phyloP scores from a whole-genome alignment of 2,888 invertebrate species.

The Ametastegia equiseti region DNA sequence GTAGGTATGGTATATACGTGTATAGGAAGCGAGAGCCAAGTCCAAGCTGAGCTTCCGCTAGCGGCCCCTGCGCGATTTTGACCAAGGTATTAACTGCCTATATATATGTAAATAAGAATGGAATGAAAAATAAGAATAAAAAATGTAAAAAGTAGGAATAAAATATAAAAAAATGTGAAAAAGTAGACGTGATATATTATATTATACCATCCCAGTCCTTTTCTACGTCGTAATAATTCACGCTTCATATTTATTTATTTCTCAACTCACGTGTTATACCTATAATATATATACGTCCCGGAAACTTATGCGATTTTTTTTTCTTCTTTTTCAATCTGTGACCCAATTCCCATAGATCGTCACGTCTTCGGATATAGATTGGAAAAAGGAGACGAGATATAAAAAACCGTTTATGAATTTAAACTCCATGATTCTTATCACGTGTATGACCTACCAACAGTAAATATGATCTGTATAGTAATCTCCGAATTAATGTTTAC shows the following conservation, averaged over 20 bases:
- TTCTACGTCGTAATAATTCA: not conserved
- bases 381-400: no score
- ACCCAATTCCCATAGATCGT: not conserved
- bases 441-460: no score
- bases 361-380: not conserved
- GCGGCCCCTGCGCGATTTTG: no score
- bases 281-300: not conserved
- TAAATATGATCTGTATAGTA: no score
- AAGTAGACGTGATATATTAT: constrained; percentile 23
- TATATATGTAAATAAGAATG: constrained; percentile 1
- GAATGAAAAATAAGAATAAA: not conserved
- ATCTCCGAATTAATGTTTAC: no score
- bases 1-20: not conserved
- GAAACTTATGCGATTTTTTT: not conserved
- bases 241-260: constrained; percentile 8
- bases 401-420: no score
- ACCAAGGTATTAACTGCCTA: constrained; percentile 14
- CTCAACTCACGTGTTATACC: not conserved
- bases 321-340: not conserved
- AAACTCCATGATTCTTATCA: no score
- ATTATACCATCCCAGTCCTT: not conserved
- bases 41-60: not conserved
- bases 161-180: not conserved
- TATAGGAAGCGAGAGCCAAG: not conserved
- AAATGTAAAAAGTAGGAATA: no score